These are phyloP conservation scores for Dasyprocta punctata DNA, from an alignment of 2,113 vertebrate species.

Conservation along the genomic window DNA sequence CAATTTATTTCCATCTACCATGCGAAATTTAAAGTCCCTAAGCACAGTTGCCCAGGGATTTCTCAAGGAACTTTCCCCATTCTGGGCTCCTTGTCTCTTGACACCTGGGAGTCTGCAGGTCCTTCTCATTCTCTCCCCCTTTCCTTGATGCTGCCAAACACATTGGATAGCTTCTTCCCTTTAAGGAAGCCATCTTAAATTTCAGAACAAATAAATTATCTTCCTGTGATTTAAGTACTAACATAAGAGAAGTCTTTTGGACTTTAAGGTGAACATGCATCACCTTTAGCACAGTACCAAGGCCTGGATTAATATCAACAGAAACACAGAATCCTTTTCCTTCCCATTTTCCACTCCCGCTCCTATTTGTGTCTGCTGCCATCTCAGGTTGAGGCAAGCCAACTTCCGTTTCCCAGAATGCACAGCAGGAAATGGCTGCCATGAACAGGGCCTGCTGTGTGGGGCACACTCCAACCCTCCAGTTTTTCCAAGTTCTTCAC, in stretches of 20 bases:
- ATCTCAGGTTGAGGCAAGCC: background rate
- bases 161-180: no score
- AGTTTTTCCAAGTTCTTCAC: background rate
- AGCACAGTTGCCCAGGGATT: background rate
- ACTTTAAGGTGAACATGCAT: background rate
- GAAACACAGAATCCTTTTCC: background rate
- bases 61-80: background rate
- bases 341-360: background rate
- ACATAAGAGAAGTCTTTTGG: background rate
- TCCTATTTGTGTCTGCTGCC: background rate
- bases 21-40: background rate
- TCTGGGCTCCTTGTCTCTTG: background rate
- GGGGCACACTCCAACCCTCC: background rate
- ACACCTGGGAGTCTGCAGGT: background rate
- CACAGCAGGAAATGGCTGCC: background rate
- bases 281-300: background rate
- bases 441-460: background rate
- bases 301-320: background rate
- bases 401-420: background rate
- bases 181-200: background rate
- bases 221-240: background rate
- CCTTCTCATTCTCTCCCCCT: background rate
- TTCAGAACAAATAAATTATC: background rate
- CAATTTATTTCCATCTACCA: background rate
- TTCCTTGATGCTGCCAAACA: rapidly evolving